Percentiles rank a stretch among this genome's conserved stretches.
phyloP scores from a whole-genome alignment of 2,113 vertebrate genomes.

The Onychostoma macrolepis region DNA sequence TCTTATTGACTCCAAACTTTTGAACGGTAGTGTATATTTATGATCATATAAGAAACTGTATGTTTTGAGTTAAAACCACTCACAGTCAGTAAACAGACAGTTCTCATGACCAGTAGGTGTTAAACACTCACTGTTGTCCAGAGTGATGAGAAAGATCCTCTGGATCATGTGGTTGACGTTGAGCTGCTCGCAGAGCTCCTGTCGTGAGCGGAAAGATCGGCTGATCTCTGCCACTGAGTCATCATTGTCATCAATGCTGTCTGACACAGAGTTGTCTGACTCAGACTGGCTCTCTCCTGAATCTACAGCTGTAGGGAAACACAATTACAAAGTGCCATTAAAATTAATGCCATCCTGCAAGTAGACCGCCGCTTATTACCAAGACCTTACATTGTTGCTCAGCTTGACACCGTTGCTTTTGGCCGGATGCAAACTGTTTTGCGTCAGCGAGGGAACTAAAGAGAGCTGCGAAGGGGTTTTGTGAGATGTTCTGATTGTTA shows the following conservation, averaged over 20 bases:
- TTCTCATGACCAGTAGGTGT: neutral
- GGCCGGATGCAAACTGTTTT: constrained; percentile 91
- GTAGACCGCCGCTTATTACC: neutral
- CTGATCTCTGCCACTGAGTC: constrained; percentile 95
- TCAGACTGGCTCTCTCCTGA: constrained; percentile 89
- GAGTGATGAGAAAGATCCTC: constrained; percentile 95
- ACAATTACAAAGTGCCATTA: neutral
- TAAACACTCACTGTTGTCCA: constrained; percentile 92
- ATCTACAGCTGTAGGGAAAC: constrained; percentile 77
- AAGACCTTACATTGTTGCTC: constrained; percentile 80
- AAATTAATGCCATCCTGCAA: neutral
- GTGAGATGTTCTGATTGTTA: constrained; percentile 96
- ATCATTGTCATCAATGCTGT: constrained; percentile 95
- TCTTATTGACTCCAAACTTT: neutral
- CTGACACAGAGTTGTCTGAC: constrained; percentile 93
- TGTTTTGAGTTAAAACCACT: neutral
- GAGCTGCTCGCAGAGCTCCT: constrained; percentile 96
- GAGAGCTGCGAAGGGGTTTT: constrained; percentile 96
- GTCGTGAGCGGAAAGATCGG: constrained; percentile 92
- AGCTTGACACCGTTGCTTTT: constrained; percentile 80
- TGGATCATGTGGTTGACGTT: constrained; percentile 99
- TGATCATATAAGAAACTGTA: neutral
- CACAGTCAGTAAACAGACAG: neutral
- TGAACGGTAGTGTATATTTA: neutral
- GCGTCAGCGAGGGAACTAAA: constrained; percentile 96